Base-by-base conservation (phyloP, 1,140 invertebrate genomes). In the Pseudomyrmex flavicornis region DNA sequence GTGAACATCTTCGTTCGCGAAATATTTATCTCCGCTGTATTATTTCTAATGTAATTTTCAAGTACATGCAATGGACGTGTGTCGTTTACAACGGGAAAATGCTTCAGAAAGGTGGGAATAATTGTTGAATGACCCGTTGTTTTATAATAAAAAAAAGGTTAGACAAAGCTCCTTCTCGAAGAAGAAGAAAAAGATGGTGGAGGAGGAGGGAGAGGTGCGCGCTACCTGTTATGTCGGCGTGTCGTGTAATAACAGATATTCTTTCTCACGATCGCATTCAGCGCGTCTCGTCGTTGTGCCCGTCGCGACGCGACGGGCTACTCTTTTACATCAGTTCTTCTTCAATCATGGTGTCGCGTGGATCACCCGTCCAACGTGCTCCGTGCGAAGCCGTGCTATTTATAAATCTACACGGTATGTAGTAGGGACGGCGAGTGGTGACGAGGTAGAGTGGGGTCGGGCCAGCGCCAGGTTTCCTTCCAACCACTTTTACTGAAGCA, bases 321-420 rank as follows among this genome's bases (percentile, higher is more conserved):
- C 35, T 73, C 66, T 62, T 79, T 26, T 44, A 69, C 73, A 44
- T 86, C 86, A 88, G 85, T 88, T 20, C 26, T 69, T 75, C 48
- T 20, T 13, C 69, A 69, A 75, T 70, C 69, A 66, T 44, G 26
- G 85, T 17, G 13, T 68, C n/a, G 82, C 59, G 69, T 63, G 69
- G 82, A 75, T 70, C 58, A 26, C 35, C 35, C 44, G 52, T 15
- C 20, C 44, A 5, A 12, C 17, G 13, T 61, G 15, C 17, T 17
- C 22, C 22, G 17, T 17, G n/a, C 20, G 2, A 1, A 35, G 5
- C 15, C 8, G 17, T n/a, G 61, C 73, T 80, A 84, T 88, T 87
- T 80, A 87, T 74, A 88, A 87, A 87, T 44, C 22, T 12, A 46
- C 20, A 48, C 66, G 62, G 66, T 48, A 69, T 63, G 54, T 52